phyloP scores from a whole-genome alignment of 1,140 invertebrate species.

The Drosophila arawakana region DNA sequence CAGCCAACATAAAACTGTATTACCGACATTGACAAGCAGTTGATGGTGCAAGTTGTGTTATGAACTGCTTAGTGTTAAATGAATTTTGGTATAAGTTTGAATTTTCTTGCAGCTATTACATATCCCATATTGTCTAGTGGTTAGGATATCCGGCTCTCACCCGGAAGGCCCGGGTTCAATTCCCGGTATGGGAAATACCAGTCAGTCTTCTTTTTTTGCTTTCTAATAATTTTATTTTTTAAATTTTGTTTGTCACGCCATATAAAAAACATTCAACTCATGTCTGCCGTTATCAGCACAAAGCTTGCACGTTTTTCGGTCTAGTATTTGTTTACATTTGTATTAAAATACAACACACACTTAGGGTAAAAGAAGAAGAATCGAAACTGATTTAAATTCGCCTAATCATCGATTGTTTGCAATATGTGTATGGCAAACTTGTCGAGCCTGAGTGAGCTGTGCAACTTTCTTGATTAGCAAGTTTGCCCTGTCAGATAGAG shows the following conservation, averaged over 20 bases:
- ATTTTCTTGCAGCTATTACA: not conserved
- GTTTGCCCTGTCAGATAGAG: not conserved
- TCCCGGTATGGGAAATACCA: slow-evolving; percentile 90
- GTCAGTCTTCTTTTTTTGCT: not conserved
- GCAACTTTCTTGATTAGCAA: slow-evolving; percentile 8
- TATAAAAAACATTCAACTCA: not conserved
- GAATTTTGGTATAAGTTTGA: not conserved
- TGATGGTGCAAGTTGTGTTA: not conserved
- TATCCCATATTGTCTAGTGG: slow-evolving; percentile 51
- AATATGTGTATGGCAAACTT: not conserved
- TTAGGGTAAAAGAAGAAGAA: not conserved
- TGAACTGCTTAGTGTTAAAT: not conserved
- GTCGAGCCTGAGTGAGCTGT: not conserved
- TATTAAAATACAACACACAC: not conserved
- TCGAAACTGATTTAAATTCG: not conserved
- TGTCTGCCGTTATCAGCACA: no score
- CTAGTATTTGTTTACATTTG: not conserved
- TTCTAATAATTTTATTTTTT: not conserved
- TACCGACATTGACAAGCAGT: slow-evolving; percentile 1
- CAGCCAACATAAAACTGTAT: not conserved
- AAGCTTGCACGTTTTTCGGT: no score
- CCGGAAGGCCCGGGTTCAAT: slow-evolving; percentile 93
- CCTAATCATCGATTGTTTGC: not conserved
- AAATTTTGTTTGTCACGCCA: not conserved
- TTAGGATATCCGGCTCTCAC: slow-evolving; percentile 85